Evolutionary conservation across 2,888 invertebrate species (phyloP).

Genomic region (Quadriops clusia): DNA sequence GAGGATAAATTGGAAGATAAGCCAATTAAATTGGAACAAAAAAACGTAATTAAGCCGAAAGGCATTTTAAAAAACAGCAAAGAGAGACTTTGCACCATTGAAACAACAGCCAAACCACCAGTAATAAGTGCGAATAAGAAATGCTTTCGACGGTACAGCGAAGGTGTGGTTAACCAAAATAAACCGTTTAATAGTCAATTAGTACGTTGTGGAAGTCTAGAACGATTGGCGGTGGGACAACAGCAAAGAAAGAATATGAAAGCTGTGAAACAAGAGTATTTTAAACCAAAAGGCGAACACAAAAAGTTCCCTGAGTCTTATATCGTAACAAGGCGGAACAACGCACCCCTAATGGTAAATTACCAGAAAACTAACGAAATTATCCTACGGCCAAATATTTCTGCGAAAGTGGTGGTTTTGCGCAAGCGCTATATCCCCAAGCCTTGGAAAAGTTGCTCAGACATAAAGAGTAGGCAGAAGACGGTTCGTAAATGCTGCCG

Average conservation of each 20-base stretch:
- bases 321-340: constrained; percentile 29
- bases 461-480: constrained; percentile 27
- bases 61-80: constrained; percentile 29
- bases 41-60: constrained; percentile 19
- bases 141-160: constrained; percentile 38
- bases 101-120: constrained; percentile 23
- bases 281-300: constrained; percentile 17
- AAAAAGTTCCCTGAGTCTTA: constrained; percentile 38
- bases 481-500: constrained; percentile 34
- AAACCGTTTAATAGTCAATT: constrained; percentile 38
- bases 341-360: constrained; percentile 12
- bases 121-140: constrained; percentile 21
- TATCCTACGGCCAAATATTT: too few species aligned
- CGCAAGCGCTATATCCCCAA: constrained; percentile 28
- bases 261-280: constrained; percentile 17
- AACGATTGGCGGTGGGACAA: constrained; percentile 25
- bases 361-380: too few species aligned
- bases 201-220: constrained; percentile 36
- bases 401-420: constrained; percentile 26
- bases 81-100: constrained; percentile 22
- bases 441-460: constrained; percentile 36
- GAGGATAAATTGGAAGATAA: not conserved
- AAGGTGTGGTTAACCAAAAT: constrained; percentile 40
- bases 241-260: constrained; percentile 1
- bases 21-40: not conserved